Evolutionary conservation across 2,113 vertebrate species (phyloP), one percentile per base, ranked within the genome.

Genomic region (Sphyrna mokarran): DNA sequence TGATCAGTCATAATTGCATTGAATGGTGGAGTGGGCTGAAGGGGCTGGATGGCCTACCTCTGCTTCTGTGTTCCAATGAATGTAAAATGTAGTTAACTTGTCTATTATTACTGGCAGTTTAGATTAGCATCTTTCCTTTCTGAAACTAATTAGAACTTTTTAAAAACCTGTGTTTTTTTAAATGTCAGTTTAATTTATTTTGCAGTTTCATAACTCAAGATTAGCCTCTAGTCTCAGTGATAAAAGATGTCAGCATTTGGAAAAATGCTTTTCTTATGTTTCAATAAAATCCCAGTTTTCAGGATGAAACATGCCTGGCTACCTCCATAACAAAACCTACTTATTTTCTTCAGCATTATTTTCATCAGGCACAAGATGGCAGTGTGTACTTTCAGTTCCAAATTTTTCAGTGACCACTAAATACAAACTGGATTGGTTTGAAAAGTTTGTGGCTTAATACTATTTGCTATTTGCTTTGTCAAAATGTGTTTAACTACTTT

Each of bases 321-420:
- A 37, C 5, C 80, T 63, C 20, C 29, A n/a, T 22, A 22, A 63
- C 18, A 61, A 63, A 20, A 93, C 33, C 1, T 93, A n/a, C 2
- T 93, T 43, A 37, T 22, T 86, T 43, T 61, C 48, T 14, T 1
- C 48, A n/a, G 40, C 14, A 76, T 54, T 48, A 76, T 76, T 95
- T 95, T 72, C 69, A 76, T 54, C 43, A 54, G 43, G 0, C 94
- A 72, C 37, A 70, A 95, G 94, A 54, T 72, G 94, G 94, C 94
- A 95, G 68, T 95, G 48, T 95, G 40, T 33, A 40, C 94, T 48
- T 72, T 72, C 68, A 76, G 40, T 95, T 95, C 40, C 26, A 18
- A 95, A 76, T 54, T 26, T 43, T 72, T 72, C 94, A 95, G 26
- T 48, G 43, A 54, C 58, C 48, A 11, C 48, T 22, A 26, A 69